Evolutionary conservation across 1,140 invertebrate genomes (phyloP), one percentile per base, ranked within the genome.

Genomic region (Aethina tumida): DNA sequence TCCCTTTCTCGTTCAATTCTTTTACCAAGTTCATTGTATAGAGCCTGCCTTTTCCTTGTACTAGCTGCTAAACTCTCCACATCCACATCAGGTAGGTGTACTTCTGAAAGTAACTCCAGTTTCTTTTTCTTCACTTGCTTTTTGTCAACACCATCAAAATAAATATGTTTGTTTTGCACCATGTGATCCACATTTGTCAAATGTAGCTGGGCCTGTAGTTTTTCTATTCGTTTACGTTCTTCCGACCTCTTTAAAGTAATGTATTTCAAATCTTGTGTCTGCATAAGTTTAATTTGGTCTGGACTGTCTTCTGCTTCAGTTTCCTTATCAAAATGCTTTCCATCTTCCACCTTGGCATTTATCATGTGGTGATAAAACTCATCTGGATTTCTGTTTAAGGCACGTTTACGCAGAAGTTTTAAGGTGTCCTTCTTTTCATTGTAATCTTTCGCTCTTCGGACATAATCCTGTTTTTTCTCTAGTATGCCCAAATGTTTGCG

Each of bases 361-460:
- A 95, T 81, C 96, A 99, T 99, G 53, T 97, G 94, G 65, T 89
- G 93, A 60, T 96, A 88, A 65, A 97, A 99, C 67, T 99, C 96
- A 80, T 99, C 93, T 2, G 92, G 91, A 76, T 98, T 99, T 60
- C 79, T 87, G 52, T 96, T 83, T 9, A 94, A 62, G 0, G 90
- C 93, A 30, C 84, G 75, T 60, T 82, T 83, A 29, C 77, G 75
- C 16, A 98, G 62, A n/a, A 84, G 50, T 59, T 91, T 86, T 1
- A 98, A 53, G 0, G 85, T 84, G 17, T 74, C 70, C 38, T 87
- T 74, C 53, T 97, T 97, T 29, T 79, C 70, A 56, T 95, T 80
- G 43, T 77, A 80, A 63, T 94, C 80, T 41, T 73, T 69, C 7
- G 94, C 88, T 38, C 94, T 70, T 44, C 72, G 63, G 50, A 85